Evolutionary conservation across 2,888 invertebrate species (phyloP), one percentile per base, ranked within the genome.

Genomic region (Neria commutata): DNA sequence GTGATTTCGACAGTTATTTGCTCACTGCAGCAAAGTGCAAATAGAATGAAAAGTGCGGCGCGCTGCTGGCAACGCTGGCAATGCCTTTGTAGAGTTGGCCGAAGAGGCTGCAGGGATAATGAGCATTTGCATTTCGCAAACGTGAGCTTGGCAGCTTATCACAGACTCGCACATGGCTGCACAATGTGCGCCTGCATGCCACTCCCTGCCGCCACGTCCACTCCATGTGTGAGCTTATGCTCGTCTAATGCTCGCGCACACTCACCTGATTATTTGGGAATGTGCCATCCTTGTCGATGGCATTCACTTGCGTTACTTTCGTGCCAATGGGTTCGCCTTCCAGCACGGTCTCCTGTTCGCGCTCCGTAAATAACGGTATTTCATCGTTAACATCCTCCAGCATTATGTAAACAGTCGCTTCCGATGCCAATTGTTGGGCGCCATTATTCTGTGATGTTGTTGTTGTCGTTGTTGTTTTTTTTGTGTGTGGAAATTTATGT

Each of bases 341-440:
- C 69, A 95, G 85, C 59, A 96, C 95, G 3, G 95, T 95, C 84
- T 95, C 95, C 81, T 95, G 95, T 81, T 95, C 94, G 65, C 97
- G 88, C 83, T 95, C 95, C 60, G 95, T 95, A 83, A 98, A 97
- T 67, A 95, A 85, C 23, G 98, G 97, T 74, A 95, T 94, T 84
- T 98, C 97, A 81, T 98, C 98, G 84, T 98, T 98, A 59, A 96
- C 95, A 82, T 98, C 97, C 83, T 94, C 93, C 64, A 98, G 85
- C 86, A 92, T 91, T 74, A 97, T 94, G 84, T 89, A 92, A 67
- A 96, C 94, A 34, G 95, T 95, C 29, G 95, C 92, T 84, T 95
- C 95, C 17, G 94, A 94, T 58, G 95, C 95, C 77, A 96, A 85
- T 84, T 96, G 96, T 79, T 95, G 95, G 54, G 94, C 94, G 58